These are phyloP conservation scores for Chelonus formosanus DNA, from an alignment of 2,888 invertebrate genomes.

Conservation along the genomic window DNA sequence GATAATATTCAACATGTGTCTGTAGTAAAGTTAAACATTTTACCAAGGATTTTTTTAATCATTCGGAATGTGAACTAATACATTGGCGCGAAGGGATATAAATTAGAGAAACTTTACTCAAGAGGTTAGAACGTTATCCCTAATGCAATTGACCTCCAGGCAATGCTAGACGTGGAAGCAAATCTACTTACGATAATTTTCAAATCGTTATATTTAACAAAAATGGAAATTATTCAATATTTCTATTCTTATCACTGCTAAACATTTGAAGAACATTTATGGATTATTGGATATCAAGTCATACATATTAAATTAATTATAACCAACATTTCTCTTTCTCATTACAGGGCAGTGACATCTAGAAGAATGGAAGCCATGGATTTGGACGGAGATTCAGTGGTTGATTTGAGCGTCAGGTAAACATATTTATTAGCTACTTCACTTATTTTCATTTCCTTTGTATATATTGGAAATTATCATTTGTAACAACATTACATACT, in stretches of 20 bases:
- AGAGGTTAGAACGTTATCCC: conserved; percentile 32
- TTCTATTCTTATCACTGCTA: too few species aligned
- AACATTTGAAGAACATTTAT: too few species aligned
- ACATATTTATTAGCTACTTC: too few species aligned
- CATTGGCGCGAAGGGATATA: neutral
- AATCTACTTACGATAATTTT: too few species aligned
- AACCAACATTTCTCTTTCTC: conserved; percentile 4
- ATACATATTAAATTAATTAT: neutral
- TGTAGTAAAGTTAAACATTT: conserved; percentile 30
- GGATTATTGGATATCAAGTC: neutral
- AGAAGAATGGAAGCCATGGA: conserved; percentile 78
- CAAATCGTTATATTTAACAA: too few species aligned
- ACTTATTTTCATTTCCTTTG: too few species aligned
- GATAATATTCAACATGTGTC: conserved; percentile 33
- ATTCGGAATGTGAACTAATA: neutral
- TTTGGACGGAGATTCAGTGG: conserved; percentile 84
- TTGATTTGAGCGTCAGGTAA: conserved; percentile 86
- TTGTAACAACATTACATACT: too few species aligned
- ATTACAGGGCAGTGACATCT: conserved; percentile 43
- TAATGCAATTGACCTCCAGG: conserved; percentile 17
- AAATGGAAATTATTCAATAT: too few species aligned
- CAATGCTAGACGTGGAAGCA: conserved; percentile 1
- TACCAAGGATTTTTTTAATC: too few species aligned
- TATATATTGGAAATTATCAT: too few species aligned
- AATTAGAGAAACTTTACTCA: conserved; percentile 4